phyloP scores from a whole-genome alignment of 1,140 invertebrate genomes.

The Atta colombica region DNA sequence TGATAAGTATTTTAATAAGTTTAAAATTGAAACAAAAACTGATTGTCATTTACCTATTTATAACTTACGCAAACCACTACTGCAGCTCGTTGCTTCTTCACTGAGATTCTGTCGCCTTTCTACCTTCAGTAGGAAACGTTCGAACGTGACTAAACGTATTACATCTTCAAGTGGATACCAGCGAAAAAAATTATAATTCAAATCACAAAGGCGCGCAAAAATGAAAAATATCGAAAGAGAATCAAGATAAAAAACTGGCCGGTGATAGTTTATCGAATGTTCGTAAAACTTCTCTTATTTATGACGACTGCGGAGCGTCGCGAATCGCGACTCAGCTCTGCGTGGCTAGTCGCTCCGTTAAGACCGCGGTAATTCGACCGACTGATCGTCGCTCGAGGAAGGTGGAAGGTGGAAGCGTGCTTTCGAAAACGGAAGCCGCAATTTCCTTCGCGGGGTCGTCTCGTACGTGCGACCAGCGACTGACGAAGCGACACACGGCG shows the following conservation, averaged over 20 bases:
- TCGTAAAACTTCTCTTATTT: not conserved
- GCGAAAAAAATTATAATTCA: too few species aligned
- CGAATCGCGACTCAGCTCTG: not conserved
- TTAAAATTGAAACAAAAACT: not conserved
- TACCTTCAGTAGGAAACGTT: not conserved
- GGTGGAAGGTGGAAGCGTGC: not conserved
- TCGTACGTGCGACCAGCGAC: constrained; percentile 63
- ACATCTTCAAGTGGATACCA: not conserved
- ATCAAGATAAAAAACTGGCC: not conserved
- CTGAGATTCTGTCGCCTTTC: not conserved
- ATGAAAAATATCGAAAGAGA: not conserved
- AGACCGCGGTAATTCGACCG: not conserved
- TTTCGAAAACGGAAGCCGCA: constrained; percentile 65
- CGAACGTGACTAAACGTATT: not conserved
- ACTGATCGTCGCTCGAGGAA: not conserved
- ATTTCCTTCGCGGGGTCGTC: constrained; percentile 50
- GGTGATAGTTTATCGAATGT: not conserved
- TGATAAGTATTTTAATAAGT: too few species aligned
- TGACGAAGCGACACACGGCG: not conserved
- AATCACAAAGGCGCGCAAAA: not conserved
- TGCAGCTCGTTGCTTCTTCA: not conserved
- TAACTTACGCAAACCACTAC: not conserved
- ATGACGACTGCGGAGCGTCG: not conserved
- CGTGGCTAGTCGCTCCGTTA: not conserved
- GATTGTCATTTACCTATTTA: constrained; percentile 42